Conservation (phyloP, 2,797 vertebrate genomes). For the Xiphophorus birchmanni region DNA sequence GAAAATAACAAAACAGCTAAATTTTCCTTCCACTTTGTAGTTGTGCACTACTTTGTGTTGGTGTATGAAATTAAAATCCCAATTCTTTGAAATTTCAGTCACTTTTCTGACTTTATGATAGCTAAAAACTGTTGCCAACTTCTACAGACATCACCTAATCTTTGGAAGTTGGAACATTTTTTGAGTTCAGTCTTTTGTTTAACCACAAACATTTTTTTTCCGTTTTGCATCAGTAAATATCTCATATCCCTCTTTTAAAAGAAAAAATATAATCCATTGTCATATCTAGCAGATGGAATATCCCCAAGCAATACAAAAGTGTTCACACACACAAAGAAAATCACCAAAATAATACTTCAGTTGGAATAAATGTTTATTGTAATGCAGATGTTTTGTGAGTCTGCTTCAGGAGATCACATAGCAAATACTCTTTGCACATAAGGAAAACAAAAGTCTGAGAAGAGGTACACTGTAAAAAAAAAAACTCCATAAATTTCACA, state of each 20-base stretch:
- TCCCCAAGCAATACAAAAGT: not conserved
- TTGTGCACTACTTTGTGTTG: not conserved
- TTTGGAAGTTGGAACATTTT: not conserved
- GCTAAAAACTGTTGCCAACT: not conserved
- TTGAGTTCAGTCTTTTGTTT: not conserved
- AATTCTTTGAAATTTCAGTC: not conserved
- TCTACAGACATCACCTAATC: not conserved
- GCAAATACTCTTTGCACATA: not conserved
- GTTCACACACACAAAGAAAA: not conserved
- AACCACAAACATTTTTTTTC: not conserved
- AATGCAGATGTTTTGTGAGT: slow-evolving; percentile 1
- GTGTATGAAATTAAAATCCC: not conserved
- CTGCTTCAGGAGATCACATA: not conserved
- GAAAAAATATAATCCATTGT: not conserved
- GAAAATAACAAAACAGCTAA: not conserved
- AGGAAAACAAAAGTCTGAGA: slow-evolving; percentile 6
- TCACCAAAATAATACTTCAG: not conserved
- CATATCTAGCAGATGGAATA: not conserved
- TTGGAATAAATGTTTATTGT: not conserved
- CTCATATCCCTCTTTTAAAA: not conserved
- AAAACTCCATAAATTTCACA: too few relatives aligned
- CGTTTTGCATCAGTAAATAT: not conserved
- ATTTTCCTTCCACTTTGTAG: not conserved
- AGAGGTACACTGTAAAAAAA: too few relatives aligned
- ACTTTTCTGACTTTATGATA: not conserved